Conservation (phyloP, 2,113 vertebrate genomes). For the Heterochromis multidens region DNA sequence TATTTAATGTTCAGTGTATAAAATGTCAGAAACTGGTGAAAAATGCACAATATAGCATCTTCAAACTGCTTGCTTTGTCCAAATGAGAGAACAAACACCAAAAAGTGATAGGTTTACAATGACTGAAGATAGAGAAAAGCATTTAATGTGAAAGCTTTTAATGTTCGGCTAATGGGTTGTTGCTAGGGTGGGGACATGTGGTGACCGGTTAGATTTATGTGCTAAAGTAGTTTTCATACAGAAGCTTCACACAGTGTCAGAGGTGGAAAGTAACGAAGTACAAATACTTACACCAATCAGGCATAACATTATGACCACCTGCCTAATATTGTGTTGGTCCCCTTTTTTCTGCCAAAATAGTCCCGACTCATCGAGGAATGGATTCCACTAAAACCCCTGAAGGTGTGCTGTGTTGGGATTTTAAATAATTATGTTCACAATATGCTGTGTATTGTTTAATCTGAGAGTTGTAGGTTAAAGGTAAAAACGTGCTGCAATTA, state of each 20-base stretch:
- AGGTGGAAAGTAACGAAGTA: too few relatives aligned
- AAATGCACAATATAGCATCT: not conserved
- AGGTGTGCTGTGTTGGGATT: too few relatives aligned
- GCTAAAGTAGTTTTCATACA: not conserved
- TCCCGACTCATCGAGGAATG: too few relatives aligned
- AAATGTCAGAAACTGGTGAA: not conserved
- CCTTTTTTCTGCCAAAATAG: too few relatives aligned
- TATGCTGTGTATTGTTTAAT: too few relatives aligned
- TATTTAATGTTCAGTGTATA: not conserved
- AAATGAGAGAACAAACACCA: not conserved
- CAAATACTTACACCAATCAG: too few relatives aligned
- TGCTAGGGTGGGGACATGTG: not conserved
- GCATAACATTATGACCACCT: too few relatives aligned
- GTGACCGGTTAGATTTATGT: not conserved
- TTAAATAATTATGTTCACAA: too few relatives aligned
- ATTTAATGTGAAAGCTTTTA: not conserved
- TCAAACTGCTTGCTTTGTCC: not conserved
- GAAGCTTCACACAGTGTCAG: not conserved
- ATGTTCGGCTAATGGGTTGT: not conserved
- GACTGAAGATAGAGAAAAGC: not conserved
- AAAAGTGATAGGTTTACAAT: not conserved
- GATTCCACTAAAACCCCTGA: too few relatives aligned
- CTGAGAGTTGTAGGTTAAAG: too few relatives aligned
- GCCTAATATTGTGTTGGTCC: too few relatives aligned
- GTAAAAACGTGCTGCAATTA: too few relatives aligned